Conservation (phyloP, 2,113 vertebrate species). For the Lasiurus borealis region DNA sequence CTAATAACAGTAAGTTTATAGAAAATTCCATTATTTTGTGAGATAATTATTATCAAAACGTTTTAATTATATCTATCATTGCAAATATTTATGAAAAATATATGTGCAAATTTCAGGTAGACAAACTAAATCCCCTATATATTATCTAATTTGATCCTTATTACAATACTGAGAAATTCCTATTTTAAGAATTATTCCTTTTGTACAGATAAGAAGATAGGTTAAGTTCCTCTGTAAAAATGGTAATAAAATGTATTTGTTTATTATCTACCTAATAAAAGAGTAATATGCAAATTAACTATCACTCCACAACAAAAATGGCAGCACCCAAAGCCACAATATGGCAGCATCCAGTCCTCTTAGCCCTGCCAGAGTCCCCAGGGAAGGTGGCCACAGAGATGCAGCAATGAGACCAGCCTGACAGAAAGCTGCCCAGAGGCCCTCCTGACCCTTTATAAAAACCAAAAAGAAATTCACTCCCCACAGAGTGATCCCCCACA, state of each 20-base stretch:
- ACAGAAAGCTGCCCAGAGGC: no score
- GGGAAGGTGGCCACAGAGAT: no score
- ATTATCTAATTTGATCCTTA: slow-evolving; percentile 23
- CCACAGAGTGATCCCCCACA: no score
- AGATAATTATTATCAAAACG: slow-evolving; percentile 19
- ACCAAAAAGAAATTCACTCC: no score
- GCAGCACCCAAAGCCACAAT: no score
- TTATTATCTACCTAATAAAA: background rate
- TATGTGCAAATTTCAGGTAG: background rate
- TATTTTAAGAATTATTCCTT: slow-evolving; percentile 18
- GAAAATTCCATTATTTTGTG: background rate
- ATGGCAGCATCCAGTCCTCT: no score
- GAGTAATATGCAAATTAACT: no score
- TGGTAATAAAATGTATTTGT: background rate
- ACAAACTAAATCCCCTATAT: background rate
- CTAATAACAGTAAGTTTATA: background rate
- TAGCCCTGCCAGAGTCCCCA: no score
- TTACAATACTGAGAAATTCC: background rate
- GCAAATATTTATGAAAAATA: slow-evolving; percentile 42
- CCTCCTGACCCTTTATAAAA: no score
- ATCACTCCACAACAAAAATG: no score
- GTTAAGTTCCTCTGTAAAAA: background rate
- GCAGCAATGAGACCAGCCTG: no score
- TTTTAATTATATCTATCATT: background rate
- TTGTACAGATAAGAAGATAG: background rate